Percentiles rank a stretch among this genome's conserved stretches.
phyloP scores from a whole-genome alignment of 2,797 vertebrate species.

The Dendrocincla tyrannina region DNA sequence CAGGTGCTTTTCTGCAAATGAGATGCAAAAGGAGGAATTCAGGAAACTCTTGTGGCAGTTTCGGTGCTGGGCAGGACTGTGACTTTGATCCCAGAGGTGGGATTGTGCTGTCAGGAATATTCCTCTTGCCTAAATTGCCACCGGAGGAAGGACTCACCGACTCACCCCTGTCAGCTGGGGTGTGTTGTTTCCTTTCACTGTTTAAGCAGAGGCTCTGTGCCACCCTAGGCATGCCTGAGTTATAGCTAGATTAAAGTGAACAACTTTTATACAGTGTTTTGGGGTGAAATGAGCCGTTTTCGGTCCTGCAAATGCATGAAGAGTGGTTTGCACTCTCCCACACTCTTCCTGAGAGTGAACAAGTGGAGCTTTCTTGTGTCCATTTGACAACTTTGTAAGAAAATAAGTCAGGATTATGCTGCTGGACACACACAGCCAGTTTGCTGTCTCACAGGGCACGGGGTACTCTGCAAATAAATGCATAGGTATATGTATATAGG shows the following conservation, averaged over 20 bases:
- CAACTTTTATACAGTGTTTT: neutral
- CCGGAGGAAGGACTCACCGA: neutral
- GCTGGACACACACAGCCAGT: neutral
- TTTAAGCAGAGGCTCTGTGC: neutral
- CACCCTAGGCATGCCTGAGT: neutral
- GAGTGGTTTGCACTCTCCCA: neutral
- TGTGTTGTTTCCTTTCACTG: neutral
- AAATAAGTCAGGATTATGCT: neutral
- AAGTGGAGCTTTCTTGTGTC: neutral
- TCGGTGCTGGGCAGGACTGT: neutral
- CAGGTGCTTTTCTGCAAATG: neutral
- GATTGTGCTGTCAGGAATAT: neutral
- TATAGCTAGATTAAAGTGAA: neutral
- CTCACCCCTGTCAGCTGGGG: neutral
- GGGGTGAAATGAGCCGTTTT: neutral
- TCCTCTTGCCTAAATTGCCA: neutral
- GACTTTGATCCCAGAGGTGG: neutral
- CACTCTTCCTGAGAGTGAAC: neutral
- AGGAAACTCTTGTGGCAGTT: neutral
- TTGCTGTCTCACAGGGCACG: neutral
- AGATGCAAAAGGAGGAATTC: conserved; percentile 13
- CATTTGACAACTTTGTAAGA: neutral
- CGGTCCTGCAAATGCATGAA: neutral
- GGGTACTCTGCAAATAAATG: neutral
- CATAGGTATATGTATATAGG: no score